These are phyloP conservation scores for Phalacrocorax pelagicus DNA, from an alignment of 2,113 vertebrate species.

Conservation along the genomic window DNA sequence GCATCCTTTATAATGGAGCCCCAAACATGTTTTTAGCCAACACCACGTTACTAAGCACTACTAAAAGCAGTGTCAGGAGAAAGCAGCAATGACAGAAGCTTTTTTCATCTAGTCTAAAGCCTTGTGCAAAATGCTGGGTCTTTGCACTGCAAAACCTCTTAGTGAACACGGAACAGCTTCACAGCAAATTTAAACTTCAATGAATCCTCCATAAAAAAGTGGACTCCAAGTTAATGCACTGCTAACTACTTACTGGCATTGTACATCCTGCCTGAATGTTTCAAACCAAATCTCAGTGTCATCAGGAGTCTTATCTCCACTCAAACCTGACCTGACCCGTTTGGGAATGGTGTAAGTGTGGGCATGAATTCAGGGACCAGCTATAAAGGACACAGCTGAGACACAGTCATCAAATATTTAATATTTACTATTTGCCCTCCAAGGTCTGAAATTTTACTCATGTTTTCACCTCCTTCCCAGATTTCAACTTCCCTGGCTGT, in stretches of 20 bases:
- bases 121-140: neutral
- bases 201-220: neutral
- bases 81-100: neutral
- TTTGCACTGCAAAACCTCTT: neutral
- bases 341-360: neutral
- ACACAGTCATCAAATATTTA: neutral
- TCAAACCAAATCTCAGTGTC: neutral
- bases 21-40: neutral
- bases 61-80: neutral
- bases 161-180: neutral
- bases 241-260: neutral
- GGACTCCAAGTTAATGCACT: neutral
- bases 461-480: neutral
- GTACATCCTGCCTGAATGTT: neutral
- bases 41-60: rapidly evolving
- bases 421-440: neutral
- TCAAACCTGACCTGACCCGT: neutral
- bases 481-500: neutral
- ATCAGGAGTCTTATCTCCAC: neutral
- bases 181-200: neutral
- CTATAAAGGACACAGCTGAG: neutral
- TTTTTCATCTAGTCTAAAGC: neutral
- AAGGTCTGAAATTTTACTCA: neutral
- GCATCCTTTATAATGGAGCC: neutral
- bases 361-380: neutral